Percentiles rank a stretch among this genome's conserved stretches.
phyloP scores from a whole-genome alignment of 35 echinoderm and acorn worm genomes.

The Acanthaster planci region DNA sequence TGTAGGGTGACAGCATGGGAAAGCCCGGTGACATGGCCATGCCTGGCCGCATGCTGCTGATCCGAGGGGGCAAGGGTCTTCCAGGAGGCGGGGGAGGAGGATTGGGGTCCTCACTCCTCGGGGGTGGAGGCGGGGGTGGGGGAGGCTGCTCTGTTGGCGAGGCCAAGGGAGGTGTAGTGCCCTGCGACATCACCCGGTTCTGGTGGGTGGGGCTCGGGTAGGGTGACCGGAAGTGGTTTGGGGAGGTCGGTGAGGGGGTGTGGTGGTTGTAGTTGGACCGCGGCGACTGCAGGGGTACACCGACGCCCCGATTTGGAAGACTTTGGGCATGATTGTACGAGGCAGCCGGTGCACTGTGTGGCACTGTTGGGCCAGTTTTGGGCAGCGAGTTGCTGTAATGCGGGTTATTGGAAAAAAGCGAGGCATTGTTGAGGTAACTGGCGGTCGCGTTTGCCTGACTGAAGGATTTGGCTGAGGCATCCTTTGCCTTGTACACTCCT shows the following conservation, averaged over 20 bases:
- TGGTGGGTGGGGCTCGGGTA: conserved; percentile 14
- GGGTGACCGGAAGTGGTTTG: background rate
- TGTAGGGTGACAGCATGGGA: conserved; percentile 12
- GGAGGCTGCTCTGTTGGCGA: conserved; percentile 24
- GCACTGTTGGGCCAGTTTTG: background rate
- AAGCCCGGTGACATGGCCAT: conserved; percentile 20
- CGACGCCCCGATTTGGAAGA: conserved; percentile 9
- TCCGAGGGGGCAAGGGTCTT: background rate
- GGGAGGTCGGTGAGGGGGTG: conserved; percentile 8
- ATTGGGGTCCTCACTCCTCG: background rate
- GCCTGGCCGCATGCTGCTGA: conserved; percentile 23
- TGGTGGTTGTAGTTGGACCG: conserved; percentile 1
- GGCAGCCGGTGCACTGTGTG: background rate
- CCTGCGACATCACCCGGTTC: background rate
- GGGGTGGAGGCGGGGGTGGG: background rate
- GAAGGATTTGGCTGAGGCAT: background rate
- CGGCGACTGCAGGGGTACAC: background rate
- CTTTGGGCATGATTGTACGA: background rate
- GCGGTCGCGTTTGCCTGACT: background rate
- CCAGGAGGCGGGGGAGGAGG: background rate
- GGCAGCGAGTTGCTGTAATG: conserved; percentile 8
- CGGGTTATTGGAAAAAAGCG: background rate
- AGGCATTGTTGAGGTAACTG: background rate
- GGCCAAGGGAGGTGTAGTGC: background rate
- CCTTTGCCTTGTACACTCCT: background rate